Evolutionary conservation across 2,888 invertebrate genomes (phyloP).

Genomic region (Volucella inanis): DNA sequence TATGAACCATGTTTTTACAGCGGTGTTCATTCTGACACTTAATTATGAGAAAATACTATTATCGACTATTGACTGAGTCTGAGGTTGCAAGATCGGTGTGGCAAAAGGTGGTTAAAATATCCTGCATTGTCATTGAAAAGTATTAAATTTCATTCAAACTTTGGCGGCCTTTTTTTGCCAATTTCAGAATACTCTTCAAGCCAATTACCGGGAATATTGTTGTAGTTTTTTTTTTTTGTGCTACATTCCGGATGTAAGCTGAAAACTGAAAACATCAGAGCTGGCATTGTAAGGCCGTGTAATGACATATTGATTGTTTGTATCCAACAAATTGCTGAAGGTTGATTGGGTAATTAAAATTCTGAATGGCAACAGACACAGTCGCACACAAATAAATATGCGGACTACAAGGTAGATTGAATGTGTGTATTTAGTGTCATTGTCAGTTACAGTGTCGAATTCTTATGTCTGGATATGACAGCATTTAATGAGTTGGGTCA

Average conservation of each 20-base stretch:
- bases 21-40: constrained; percentile 57
- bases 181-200: background rate
- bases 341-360: constrained; percentile 43
- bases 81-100: background rate
- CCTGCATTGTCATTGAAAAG: constrained; percentile 49
- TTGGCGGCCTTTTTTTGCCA: constrained; percentile 10
- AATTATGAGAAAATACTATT: constrained; percentile 44
- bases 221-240: constrained; percentile 28
- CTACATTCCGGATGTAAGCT: background rate
- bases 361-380: background rate
- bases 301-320: constrained; percentile 62
- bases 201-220: constrained; percentile 32
- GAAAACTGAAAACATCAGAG: constrained; percentile 11
- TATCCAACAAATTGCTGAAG: constrained; percentile 12
- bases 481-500: background rate
- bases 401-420: background rate
- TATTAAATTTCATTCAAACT: constrained; percentile 26
- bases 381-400: background rate
- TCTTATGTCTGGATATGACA: background rate
- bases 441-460: background rate
- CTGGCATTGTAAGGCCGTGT: constrained; percentile 30
- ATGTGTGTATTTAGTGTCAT: constrained; percentile 5
- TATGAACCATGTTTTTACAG: constrained; percentile 43
- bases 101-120: background rate
- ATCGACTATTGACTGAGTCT: background rate